Base-by-base conservation (phyloP, 2,797 vertebrate genomes). In the Coreius guichenoti region DNA sequence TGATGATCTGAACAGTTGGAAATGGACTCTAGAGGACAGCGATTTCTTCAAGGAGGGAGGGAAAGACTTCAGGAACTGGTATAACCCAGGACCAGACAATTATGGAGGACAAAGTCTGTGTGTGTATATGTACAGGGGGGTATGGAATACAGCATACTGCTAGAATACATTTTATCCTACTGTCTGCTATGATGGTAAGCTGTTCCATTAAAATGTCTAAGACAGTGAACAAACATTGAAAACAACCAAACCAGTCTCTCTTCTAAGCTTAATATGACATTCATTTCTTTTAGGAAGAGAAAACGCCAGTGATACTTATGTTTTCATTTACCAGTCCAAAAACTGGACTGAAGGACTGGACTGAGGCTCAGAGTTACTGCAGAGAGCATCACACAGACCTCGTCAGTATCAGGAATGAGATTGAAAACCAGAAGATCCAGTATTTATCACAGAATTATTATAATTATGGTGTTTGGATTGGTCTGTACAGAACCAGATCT, bases 1-100 rank as follows among this genome's bases (percentile, higher is more conserved):
- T 63, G 90, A 91, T 56, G 23, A 88, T 65, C 3, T 49, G 16
- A 73, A 2, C 4, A 74, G 2, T 7, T 94, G 91, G 92, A 88
- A 43, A 43, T 93, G 93, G 93, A 26, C 61, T 0, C 63, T 85
- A 8, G 82, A 58, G 73, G 56, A n/a, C 23, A 58, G 56, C 12
- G 23, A 63, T 2, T 84, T 89, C 26, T 74, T 74, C 69, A 31
- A 61, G 36, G 33, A 1, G 1, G 68, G 19, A 23, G 26, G 47
- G 1, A 49, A 0, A 8, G 2, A 72, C 21, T 92, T 86, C 65
- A 85, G 1, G 0, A 47, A 86, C 81, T 88, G 87, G 80, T 29
- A 74, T 29, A 68, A 67, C 16, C 16, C 29, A 65, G 63, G 11
- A 39, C 75, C 69, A 43, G 9, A 0, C 1, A 69, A 80, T 47